These are phyloP conservation scores for Tipula vernalis DNA, from an alignment of 2,888 invertebrate species.

Conservation along the genomic window DNA sequence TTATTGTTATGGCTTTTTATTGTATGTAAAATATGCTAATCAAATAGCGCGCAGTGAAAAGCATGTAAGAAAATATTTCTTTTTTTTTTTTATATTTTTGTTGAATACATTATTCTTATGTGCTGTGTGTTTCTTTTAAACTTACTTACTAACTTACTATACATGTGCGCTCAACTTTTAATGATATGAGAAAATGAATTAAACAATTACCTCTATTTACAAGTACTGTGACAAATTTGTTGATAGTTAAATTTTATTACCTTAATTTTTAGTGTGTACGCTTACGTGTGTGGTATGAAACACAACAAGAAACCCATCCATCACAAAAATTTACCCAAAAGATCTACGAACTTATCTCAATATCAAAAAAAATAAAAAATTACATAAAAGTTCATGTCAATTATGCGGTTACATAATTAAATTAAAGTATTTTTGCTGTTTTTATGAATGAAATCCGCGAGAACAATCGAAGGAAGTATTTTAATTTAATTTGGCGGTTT, in stretches of 20 bases:
- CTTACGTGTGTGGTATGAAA: not conserved
- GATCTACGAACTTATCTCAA: not conserved
- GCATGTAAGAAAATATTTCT: not conserved
- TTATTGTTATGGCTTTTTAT: not conserved
- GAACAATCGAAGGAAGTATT: not conserved
- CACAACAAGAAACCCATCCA: not conserved
- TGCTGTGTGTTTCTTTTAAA: not conserved
- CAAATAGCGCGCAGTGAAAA: not conserved
- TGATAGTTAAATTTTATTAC: not conserved
- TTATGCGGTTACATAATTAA: not conserved
- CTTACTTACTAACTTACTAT: not conserved
- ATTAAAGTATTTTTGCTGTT: not conserved
- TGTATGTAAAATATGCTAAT: constrained; percentile 4
- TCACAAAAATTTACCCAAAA: not conserved
- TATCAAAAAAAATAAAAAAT: not conserved
- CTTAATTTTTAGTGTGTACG: not conserved
- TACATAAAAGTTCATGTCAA: not conserved
- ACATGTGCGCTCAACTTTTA: not conserved
- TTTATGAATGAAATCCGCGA: not conserved
- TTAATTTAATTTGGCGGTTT: not conserved
- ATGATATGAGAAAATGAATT: not conserved
- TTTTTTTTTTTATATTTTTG: not conserved
- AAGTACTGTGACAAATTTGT: not conserved
- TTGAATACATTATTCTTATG: not conserved
- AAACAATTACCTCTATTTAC: not conserved